Conservation (phyloP, 1,140 invertebrate genomes). For the Neodiprion fabricii region DNA sequence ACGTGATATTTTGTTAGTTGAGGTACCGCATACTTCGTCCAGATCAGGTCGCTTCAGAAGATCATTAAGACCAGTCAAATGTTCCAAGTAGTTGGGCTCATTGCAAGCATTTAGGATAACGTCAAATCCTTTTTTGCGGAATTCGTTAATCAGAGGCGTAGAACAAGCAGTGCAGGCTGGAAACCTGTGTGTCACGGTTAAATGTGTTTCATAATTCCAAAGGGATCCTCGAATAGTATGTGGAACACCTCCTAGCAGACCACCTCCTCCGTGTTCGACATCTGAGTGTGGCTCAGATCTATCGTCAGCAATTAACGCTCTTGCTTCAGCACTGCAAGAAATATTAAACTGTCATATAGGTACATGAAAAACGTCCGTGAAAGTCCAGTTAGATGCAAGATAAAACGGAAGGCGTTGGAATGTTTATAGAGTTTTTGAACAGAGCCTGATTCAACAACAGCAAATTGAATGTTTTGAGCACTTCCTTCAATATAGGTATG, state of each 20-base stretch:
- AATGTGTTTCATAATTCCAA: slow-evolving; percentile 77
- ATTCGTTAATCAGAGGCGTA: slow-evolving; percentile 69
- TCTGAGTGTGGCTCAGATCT: slow-evolving; percentile 69
- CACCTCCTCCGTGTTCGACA: slow-evolving; percentile 61
- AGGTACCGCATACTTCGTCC: slow-evolving; percentile 64
- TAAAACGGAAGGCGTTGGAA: no score
- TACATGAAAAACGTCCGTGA: no score
- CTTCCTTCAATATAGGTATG: no score
- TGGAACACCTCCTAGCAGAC: slow-evolving; percentile 84
- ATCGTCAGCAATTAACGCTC: slow-evolving; percentile 58
- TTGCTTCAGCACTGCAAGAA: slow-evolving; percentile 49
- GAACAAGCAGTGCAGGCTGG: slow-evolving; percentile 94
- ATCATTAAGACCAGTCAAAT: slow-evolving; percentile 84
- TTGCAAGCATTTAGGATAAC: slow-evolving; percentile 90
- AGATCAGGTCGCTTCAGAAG: slow-evolving; percentile 72
- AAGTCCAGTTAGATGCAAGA: no score
- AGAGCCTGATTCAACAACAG: no score
- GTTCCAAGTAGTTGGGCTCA: slow-evolving; percentile 84
- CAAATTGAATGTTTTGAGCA: no score
- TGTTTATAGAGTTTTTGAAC: no score
- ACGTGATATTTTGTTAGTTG: background rate
- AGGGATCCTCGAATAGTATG: slow-evolving; percentile 95
- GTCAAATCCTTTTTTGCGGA: slow-evolving; percentile 70
- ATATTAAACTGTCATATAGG: slow-evolving; percentile 14
- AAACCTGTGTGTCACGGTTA: slow-evolving; percentile 86